Evolutionary conservation across 2,113 vertebrate species (phyloP).

Genomic region (Poeciliopsis prolifica): DNA sequence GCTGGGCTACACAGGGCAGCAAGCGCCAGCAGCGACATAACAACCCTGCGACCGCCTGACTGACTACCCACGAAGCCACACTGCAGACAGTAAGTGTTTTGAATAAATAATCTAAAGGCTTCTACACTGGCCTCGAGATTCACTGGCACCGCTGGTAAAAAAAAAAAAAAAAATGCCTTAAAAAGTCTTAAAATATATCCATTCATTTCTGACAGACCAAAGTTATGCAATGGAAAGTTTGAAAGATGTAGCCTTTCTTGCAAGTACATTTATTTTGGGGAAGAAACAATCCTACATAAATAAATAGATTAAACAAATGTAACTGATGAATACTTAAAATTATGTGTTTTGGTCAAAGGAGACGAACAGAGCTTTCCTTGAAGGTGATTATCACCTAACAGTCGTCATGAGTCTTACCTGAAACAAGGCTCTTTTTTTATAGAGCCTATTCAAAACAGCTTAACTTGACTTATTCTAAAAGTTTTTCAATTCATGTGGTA

Average conservation of each 20-base stretch:
- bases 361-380: not conserved
- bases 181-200: not conserved
- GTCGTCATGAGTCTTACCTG: not conserved
- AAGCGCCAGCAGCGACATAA: constrained; percentile 43
- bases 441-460: too few species aligned
- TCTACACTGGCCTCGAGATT: not conserved
- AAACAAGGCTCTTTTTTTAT: too few species aligned
- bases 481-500: too few species aligned
- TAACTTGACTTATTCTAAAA: too few species aligned
- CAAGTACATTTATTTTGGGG: too few species aligned
- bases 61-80: constrained; percentile 37
- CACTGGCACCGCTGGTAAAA: not conserved
- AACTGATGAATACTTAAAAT: not conserved
- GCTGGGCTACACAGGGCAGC: constrained; percentile 37
- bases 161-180: not conserved
- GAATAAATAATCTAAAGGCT: constrained; percentile 19
- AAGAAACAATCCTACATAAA: not conserved
- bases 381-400: not conserved
- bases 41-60: constrained; percentile 34
- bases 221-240: not conserved
- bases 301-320: not conserved
- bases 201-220: not conserved
- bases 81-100: constrained; percentile 34
- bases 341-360: not conserved
- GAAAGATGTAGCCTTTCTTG: too few species aligned